phyloP scores from a whole-genome alignment of 2,888 invertebrate species.

The Automeris io region DNA sequence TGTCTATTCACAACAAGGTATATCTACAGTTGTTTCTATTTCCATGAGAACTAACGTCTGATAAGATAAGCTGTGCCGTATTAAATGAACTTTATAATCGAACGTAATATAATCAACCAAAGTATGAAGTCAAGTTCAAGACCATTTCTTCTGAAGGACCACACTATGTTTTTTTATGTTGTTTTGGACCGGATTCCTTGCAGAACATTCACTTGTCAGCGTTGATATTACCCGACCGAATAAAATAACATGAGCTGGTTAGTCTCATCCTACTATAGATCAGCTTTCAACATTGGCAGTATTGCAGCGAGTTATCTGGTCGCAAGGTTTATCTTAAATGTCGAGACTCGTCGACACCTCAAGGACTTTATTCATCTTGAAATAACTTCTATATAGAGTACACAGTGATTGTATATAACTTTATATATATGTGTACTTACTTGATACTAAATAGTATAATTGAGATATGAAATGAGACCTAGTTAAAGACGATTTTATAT shows the following conservation, averaged over 20 bases:
- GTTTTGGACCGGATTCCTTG: conserved; percentile 8
- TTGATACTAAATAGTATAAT: too few relatives aligned
- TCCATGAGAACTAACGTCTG: conserved; percentile 4
- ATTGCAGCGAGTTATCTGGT: conserved; percentile 30
- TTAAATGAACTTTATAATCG: conserved; percentile 3
- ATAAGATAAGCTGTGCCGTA: conserved; percentile 3
- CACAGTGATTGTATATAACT: neutral
- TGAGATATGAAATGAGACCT: too few relatives aligned
- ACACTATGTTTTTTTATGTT: conserved; percentile 3
- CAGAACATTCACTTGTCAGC: conserved; percentile 17
- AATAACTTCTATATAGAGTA: conserved; percentile 9
- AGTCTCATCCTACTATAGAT: neutral
- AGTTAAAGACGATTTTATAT: too few relatives aligned
- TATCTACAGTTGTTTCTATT: conserved; percentile 2
- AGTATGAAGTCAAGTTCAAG: neutral
- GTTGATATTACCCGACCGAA: conserved; percentile 16
- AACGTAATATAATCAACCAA: neutral
- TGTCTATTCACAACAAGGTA: neutral
- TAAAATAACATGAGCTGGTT: conserved; percentile 5
- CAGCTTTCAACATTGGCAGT: conserved; percentile 5
- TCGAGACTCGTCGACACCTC: conserved; percentile 34
- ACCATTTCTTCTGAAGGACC: neutral
- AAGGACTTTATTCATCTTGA: conserved; percentile 42
- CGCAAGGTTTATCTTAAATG: conserved; percentile 44
- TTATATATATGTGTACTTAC: too few relatives aligned